Evolutionary conservation across 2,888 invertebrate species (phyloP), one percentile per base, ranked within the genome.

Genomic region (Aromia moschata): DNA sequence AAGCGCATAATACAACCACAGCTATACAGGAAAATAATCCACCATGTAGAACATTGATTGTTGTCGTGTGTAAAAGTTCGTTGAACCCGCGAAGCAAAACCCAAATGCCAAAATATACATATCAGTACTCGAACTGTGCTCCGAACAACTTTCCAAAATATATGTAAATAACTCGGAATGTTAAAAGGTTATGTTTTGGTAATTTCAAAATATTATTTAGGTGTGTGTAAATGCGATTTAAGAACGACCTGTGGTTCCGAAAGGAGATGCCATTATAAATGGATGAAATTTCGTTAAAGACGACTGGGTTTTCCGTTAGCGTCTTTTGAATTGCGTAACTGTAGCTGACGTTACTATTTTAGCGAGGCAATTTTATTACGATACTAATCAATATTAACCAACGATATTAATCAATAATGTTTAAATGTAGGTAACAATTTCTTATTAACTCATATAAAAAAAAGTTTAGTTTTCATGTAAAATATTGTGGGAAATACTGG

Each of bases 71-170:
- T 58, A 46, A 46, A 55, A 36, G 65, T 60, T 58, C 62, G 56
- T 51, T 62, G 65, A 62, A 55, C 65, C 49, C 49, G 17, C 49
- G 38, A 36, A 54, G 45, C 56, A 52, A 60, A 25, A 62, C 60
- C 62, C 57, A 62, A 62, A 65, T 62, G 65, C 65, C 65, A 65
- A 65, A 65, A 65, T 65, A 62, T 65, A 58, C 56, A 58, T 62
- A 56, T 58, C 54, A 56, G 47, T 54, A 58, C 46, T 44, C 54
- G 56, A 37, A 55, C 58, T 52, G 56, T 60, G 49, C 36, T 20
- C 38, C 33, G 59, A 45, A 36, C 65, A 65, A 65, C 65, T 65
- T 65, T 65, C 65, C 62, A 65, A 65, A 65, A 62, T 49, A 55
- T 45, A n/a, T n/a, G n/a, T n/a, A 45, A 46, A 47, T 47, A 37